These are phyloP conservation scores for Cryptocheilus praepositus DNA, from an alignment of 2,888 invertebrate genomes.

Conservation along the genomic window DNA sequence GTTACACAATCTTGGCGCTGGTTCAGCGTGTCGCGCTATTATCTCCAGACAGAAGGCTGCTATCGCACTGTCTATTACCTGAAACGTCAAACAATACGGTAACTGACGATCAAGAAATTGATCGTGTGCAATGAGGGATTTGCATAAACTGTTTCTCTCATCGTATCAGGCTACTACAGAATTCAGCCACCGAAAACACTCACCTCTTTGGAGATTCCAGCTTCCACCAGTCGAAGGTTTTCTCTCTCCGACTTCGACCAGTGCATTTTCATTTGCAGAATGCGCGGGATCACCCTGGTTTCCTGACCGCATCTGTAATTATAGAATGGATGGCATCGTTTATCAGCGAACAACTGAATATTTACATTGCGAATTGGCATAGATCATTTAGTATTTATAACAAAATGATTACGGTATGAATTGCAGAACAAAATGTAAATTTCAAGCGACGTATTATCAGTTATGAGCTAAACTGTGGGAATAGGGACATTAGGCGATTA, in stretches of 20 bases:
- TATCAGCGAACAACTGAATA: not conserved
- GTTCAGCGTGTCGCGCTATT: constrained; percentile 96
- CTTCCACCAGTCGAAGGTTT: constrained; percentile 91
- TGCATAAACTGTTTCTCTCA: too few relatives aligned
- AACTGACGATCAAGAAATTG: not conserved
- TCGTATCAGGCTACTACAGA: too few relatives aligned
- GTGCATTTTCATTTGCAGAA: constrained; percentile 95
- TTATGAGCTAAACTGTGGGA: too few relatives aligned
- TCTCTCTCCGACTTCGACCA: constrained; percentile 97
- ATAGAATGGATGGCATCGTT: not conserved
- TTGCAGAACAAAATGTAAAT: not conserved
- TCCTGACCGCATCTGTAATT: constrained; percentile 92
- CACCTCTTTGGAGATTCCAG: constrained; percentile 93
- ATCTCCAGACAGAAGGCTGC: constrained; percentile 97
- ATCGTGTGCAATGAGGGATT: too few relatives aligned
- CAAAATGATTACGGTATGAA: not conserved
- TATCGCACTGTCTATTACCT: constrained; percentile 95
- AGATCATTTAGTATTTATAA: too few relatives aligned
- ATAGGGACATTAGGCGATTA: not conserved
- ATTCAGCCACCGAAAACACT: not conserved
- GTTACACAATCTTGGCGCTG: constrained; percentile 96
- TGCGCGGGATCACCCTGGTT: constrained; percentile 96
- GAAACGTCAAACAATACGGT: constrained; percentile 30
- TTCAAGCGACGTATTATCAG: not conserved
- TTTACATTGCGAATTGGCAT: too few relatives aligned